These are phyloP conservation scores for Cephus rjabovi DNA, from an alignment of 2,888 invertebrate genomes.

Conservation along the genomic window DNA sequence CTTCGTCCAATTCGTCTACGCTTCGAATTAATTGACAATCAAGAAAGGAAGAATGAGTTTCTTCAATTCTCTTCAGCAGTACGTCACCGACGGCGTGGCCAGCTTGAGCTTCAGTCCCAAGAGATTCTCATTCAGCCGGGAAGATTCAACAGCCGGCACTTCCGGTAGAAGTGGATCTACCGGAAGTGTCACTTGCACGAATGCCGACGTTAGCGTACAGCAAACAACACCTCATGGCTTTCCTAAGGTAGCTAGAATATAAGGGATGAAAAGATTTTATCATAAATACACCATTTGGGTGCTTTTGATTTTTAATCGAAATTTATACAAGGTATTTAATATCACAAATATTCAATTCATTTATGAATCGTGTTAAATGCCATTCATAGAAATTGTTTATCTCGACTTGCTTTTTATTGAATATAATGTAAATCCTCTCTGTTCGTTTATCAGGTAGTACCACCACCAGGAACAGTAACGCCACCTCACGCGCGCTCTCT, in stretches of 20 bases:
- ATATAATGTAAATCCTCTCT: background rate
- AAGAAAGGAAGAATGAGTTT: constrained; percentile 77
- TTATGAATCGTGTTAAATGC: no score
- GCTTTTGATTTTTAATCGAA: background rate
- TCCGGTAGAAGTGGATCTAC: constrained; percentile 53
- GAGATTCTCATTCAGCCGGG: constrained; percentile 77
- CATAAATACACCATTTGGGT: background rate
- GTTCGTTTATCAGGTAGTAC: constrained; percentile 49
- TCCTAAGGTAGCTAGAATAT: constrained; percentile 49
- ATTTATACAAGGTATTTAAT: background rate
- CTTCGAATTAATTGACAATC: background rate
- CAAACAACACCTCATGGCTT: constrained; percentile 55
- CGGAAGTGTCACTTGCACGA: constrained; percentile 60
- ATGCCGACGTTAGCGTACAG: constrained; percentile 22
- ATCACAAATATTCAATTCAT: no score
- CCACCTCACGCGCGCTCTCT: constrained; percentile 51
- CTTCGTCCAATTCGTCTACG: background rate
- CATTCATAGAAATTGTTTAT: background rate
- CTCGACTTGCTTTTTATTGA: background rate
- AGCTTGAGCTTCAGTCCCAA: constrained; percentile 82
- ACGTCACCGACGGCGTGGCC: constrained; percentile 88
- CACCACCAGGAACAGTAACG: constrained; percentile 66
- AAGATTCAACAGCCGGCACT: constrained; percentile 69
- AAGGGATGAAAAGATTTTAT: background rate
- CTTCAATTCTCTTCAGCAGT: constrained; percentile 86